A percentile compares a stretch with the other conserved stretches of the same genome.
These are phyloP conservation scores for Cassiopea andromeda DNA, from an alignment of 30 jellyfish, hydroid and myxozoan genomes.

Conservation along the genomic window DNA sequence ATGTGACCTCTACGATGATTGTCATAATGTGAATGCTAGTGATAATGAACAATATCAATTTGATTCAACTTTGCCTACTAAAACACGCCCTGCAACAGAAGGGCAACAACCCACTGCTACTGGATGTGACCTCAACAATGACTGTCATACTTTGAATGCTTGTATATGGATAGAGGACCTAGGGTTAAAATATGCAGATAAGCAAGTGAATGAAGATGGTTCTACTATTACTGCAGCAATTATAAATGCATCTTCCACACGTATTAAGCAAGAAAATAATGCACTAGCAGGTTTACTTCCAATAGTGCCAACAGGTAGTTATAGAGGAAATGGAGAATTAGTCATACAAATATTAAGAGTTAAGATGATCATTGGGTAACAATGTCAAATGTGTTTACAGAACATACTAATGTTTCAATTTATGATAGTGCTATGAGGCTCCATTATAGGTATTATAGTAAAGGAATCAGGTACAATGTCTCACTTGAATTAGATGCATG, in stretches of 20 bases:
- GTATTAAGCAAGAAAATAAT: not conserved
- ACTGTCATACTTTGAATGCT: not conserved
- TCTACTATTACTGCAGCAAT: not conserved
- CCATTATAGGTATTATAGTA: not conserved
- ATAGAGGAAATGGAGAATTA: not conserved
- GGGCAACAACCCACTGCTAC: not conserved
- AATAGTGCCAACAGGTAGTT: not conserved
- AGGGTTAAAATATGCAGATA: not conserved
- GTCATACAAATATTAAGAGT: not conserved
- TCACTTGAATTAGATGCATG: not conserved
- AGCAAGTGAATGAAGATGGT: not conserved
- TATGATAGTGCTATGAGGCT: not conserved
- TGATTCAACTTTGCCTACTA: not conserved
- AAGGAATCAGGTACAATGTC: not conserved
- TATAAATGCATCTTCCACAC: not conserved
- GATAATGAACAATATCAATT: not conserved
- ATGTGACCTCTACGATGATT: not conserved
- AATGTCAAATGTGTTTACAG: not conserved
- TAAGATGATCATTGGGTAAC: not conserved
- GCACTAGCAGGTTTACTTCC: not conserved
- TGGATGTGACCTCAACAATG: not conserved
- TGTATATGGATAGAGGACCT: not conserved
- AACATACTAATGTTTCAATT: not conserved
- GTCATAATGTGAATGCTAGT: not conserved
- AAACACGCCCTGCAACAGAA: not conserved